Evolutionary conservation across 2,113 vertebrate species (phyloP).

Genomic region (Calyptomena viridis): DNA sequence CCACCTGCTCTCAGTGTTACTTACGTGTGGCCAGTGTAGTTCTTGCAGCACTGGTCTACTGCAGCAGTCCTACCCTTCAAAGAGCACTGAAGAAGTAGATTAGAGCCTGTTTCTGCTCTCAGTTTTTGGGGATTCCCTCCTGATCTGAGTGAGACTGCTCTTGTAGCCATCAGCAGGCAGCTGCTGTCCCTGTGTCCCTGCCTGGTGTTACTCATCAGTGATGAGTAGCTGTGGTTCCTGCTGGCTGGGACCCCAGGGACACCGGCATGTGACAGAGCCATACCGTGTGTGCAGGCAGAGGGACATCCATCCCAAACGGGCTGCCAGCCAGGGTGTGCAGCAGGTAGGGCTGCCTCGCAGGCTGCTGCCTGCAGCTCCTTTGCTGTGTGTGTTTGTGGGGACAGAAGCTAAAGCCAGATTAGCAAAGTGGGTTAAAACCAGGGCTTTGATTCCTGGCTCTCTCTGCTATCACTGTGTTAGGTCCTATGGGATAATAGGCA

Average conservation of each 20-base stretch:
- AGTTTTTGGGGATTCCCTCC: too few species aligned
- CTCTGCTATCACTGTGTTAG: neutral
- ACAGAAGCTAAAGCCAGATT: neutral
- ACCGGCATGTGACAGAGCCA: fast-evolving
- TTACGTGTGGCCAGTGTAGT: fast-evolving
- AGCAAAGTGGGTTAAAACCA: neutral
- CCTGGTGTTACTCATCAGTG: neutral
- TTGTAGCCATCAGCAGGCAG: neutral
- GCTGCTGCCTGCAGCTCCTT: neutral
- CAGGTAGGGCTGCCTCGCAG: neutral
- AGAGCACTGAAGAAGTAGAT: neutral
- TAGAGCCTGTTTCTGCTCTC: neutral
- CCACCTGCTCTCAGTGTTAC: neutral
- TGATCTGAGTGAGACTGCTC: neutral
- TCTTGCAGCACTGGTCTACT: neutral
- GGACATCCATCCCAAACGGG: fast-evolving
- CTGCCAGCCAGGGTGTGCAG: neutral
- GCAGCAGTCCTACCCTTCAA: neutral
- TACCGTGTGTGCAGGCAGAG: fast-evolving
- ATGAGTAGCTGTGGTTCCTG: neutral
- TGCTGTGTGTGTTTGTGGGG: neutral
- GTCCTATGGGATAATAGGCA: neutral
- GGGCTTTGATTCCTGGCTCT: neutral
- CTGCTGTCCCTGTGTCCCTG: neutral
- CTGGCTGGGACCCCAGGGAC: neutral